These are phyloP conservation scores for Pseudotriccus pelzelni DNA, from an alignment of 2,797 vertebrate genomes.

Conservation along the genomic window DNA sequence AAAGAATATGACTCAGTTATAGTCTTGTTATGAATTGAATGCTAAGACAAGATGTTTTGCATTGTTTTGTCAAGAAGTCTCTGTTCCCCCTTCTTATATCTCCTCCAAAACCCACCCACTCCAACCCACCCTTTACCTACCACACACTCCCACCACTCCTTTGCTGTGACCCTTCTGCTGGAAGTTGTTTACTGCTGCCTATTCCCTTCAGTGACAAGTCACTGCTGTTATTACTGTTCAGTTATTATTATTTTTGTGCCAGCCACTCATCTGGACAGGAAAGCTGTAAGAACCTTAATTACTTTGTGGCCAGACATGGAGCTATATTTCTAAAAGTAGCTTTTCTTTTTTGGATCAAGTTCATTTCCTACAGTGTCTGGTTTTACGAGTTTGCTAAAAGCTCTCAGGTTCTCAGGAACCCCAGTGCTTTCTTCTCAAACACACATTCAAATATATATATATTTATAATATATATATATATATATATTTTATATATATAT, in stretches of 20 bases:
- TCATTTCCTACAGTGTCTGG: conserved; percentile 62
- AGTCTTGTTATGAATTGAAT: conserved; percentile 56
- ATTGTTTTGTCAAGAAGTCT: background rate
- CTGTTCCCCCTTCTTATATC: background rate
- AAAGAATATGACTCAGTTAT: conserved; percentile 52
- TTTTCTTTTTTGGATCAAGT: conserved; percentile 64
- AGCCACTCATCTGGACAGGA: conserved; percentile 67
- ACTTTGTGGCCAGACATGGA: conserved; percentile 62
- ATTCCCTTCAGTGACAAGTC: conserved; percentile 45
- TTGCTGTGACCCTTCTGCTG: background rate
- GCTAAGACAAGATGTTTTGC: conserved; percentile 1
- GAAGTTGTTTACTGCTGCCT: conserved; percentile 45
- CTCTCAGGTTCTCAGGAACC: conserved; percentile 17
- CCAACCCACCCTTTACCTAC: background rate
- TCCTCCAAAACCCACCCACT: background rate
- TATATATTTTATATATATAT: background rate
- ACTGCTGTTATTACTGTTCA: conserved; percentile 57
- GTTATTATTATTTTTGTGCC: conserved; percentile 65
- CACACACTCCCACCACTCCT: background rate
- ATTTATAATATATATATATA: background rate
- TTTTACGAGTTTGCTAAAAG: conserved; percentile 48
- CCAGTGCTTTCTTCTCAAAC: background rate
- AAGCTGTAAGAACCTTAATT: conserved; percentile 69
- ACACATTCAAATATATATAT: background rate
- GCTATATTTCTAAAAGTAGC: conserved; percentile 61